Evolutionary conservation across 2,113 vertebrate species (phyloP).

Genomic region (Hippocampus mohnikei): DNA sequence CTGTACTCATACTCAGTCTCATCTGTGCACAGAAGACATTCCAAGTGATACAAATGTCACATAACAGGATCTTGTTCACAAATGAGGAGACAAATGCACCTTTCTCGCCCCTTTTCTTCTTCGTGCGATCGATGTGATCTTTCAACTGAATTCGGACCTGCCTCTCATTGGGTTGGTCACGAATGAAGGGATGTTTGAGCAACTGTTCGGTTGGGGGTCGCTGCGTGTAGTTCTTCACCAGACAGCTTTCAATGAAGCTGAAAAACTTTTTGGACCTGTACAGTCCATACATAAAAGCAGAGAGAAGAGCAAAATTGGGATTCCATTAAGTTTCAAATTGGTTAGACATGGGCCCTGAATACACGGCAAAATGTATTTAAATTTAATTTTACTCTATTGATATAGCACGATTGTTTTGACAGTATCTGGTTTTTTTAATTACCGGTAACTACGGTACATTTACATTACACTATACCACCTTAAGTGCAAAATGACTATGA

Average conservation of each 20-base stretch:
- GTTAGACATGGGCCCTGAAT: background rate
- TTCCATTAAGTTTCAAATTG: background rate
- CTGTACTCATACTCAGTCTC: slow-evolving; percentile 98
- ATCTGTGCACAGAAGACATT: slow-evolving; percentile 69
- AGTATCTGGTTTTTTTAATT: too few species aligned
- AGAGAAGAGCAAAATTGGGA: background rate
- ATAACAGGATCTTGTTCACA: background rate
- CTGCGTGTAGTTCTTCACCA: slow-evolving; percentile 98
- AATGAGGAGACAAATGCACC: slow-evolving; percentile 66
- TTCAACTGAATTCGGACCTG: slow-evolving; percentile 98
- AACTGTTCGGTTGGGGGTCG: slow-evolving; percentile 94
- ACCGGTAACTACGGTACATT: too few species aligned
- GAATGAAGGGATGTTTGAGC: slow-evolving; percentile 96
- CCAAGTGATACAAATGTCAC: background rate
- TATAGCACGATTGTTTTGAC: too few species aligned
- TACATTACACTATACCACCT: too few species aligned
- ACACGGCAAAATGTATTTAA: background rate
- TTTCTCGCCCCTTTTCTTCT: slow-evolving; percentile 97
- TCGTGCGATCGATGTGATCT: slow-evolving; percentile 96
- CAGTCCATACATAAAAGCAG: background rate
- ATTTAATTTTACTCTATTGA: background rate
- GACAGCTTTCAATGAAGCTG: slow-evolving; percentile 94
- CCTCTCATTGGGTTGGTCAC: slow-evolving; percentile 96
- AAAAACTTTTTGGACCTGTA: slow-evolving; percentile 97
- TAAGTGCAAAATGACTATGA: too few species aligned